Conservation (phyloP, 2,797 vertebrate species). For the Fundulus diaphanus region DNA sequence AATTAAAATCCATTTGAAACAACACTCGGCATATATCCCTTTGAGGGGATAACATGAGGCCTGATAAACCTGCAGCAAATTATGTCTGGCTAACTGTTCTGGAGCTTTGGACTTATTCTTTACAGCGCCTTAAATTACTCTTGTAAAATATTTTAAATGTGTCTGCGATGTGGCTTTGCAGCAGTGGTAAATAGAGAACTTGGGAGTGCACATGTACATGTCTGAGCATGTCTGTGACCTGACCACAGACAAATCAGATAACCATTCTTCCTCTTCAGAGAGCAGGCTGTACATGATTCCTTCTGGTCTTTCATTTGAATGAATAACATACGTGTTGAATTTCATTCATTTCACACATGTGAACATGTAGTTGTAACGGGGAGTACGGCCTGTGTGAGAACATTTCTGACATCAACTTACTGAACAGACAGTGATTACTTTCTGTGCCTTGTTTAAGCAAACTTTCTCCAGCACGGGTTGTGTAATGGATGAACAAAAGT, state of each 20-base stretch:
- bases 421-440: slow-evolving; percentile 2
- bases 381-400: background rate
- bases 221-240: slow-evolving; percentile 71
- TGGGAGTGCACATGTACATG: slow-evolving; percentile 33
- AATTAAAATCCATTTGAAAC: slow-evolving; percentile 13
- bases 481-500: slow-evolving; percentile 53
- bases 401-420: background rate
- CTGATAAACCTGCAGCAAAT: slow-evolving; percentile 20
- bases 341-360: slow-evolving; percentile 28
- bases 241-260: slow-evolving; percentile 64
- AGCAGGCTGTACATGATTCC: slow-evolving; percentile 41
- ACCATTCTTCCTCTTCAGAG: slow-evolving; percentile 48
- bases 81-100: slow-evolving; percentile 31
- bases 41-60: background rate
- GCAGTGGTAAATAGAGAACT: slow-evolving; percentile 47
- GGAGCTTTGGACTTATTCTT: slow-evolving; percentile 57
- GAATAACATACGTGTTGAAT: slow-evolving; percentile 24
- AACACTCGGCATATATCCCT: slow-evolving; percentile 16
- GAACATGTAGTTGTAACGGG: slow-evolving; percentile 6
- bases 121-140: slow-evolving; percentile 60
- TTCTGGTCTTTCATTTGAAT: slow-evolving; percentile 43
- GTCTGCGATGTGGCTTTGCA: slow-evolving; percentile 69
- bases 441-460: slow-evolving; percentile 48
- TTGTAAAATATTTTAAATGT: slow-evolving; percentile 69
- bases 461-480: slow-evolving; percentile 62